A percentile compares a stretch with the other conserved stretches of the same genome.
Evolutionary conservation across 1,140 invertebrate species (phyloP).

Genomic region (Bathynomus jamesi): DNA sequence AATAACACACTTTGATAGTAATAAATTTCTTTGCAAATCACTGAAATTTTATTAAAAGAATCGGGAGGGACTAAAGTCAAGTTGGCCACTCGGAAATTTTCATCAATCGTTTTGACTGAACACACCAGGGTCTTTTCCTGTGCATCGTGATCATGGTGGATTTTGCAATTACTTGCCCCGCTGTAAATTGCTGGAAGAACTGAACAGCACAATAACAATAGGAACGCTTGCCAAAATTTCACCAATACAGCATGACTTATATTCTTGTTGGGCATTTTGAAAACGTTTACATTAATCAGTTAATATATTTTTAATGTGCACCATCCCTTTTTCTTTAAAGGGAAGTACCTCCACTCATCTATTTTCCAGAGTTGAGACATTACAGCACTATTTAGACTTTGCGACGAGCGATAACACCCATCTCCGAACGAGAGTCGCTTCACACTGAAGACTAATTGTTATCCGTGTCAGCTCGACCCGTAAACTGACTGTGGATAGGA

Average conservation of each 20-base stretch:
- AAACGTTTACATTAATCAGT: not conserved
- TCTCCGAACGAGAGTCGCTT: not conserved
- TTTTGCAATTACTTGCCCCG: not conserved
- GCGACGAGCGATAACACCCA: not conserved
- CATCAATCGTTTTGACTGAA: constrained; percentile 20
- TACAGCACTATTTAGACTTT: not conserved
- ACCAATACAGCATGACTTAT: not conserved
- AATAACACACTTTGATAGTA: constrained; percentile 21
- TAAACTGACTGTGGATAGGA: not conserved
- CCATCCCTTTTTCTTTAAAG: not conserved
- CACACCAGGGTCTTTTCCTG: constrained; percentile 12
- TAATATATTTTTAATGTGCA: not conserved
- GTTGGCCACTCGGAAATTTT: constrained; percentile 27
- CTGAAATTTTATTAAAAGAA: constrained; percentile 13
- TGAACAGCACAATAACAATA: not conserved
- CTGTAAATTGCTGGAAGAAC: not conserved
- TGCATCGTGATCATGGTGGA: not conserved
- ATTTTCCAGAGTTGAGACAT: not conserved
- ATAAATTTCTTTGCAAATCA: constrained; percentile 26
- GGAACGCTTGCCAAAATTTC: not conserved
- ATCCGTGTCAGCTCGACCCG: not conserved
- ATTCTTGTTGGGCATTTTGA: not conserved
- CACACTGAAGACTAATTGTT: not conserved
- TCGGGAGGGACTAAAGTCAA: constrained; percentile 21
- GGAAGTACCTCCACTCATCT: not conserved